Evolutionary conservation across 2,888 invertebrate genomes (phyloP).

Genomic region (Acholoe squamosa): DNA sequence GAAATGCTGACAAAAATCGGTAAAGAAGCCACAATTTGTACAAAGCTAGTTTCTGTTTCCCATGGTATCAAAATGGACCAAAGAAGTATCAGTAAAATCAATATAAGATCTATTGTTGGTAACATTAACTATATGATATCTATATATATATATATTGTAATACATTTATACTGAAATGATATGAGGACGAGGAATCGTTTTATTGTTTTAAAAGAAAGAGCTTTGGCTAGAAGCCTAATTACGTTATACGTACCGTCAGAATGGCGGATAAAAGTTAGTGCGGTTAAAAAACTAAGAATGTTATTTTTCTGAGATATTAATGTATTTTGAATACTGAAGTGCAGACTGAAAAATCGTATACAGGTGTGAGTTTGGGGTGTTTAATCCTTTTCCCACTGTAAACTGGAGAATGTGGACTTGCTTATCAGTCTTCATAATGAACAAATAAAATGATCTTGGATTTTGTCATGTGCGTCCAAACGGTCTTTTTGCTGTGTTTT

Average conservation of each 20-base stretch:
- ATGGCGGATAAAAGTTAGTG: not conserved
- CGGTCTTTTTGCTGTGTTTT: constrained; percentile 17
- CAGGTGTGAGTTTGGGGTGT: not conserved
- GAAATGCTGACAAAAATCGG: not conserved
- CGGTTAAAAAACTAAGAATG: not conserved
- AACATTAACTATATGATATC: not conserved
- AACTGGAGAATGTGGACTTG: constrained; percentile 3
- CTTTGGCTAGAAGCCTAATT: not conserved
- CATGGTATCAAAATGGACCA: not conserved
- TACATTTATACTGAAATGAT: constrained; percentile 17
- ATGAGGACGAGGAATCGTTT: not conserved
- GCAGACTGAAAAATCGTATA: not conserved
- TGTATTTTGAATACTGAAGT: constrained; percentile 21
- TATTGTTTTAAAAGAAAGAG: not conserved
- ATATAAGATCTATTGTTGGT: not conserved
- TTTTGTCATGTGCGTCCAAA: constrained; percentile 27
- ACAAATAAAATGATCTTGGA: not conserved
- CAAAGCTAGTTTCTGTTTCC: constrained; percentile 4
- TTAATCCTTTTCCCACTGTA: not conserved
- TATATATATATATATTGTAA: constrained; percentile 18
- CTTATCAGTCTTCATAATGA: not conserved
- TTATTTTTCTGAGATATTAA: constrained; percentile 9
- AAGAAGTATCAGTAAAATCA: not conserved
- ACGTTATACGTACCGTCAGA: not conserved
- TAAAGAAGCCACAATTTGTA: not conserved